These are phyloP conservation scores for Holacanthus passer DNA, from an alignment of 2,113 vertebrate genomes.

Conservation along the genomic window DNA sequence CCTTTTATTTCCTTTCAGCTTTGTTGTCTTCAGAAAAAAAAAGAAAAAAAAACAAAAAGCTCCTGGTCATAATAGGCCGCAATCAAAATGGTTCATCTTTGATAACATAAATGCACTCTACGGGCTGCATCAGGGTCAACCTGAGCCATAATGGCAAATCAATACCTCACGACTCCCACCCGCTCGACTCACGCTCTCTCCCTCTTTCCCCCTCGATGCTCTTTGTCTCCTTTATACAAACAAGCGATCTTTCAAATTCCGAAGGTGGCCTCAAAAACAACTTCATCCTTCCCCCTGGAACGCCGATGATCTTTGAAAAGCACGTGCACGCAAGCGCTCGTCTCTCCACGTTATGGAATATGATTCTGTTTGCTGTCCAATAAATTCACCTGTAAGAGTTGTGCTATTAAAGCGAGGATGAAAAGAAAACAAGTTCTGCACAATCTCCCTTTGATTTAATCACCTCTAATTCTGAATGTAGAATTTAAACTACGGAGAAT, in stretches of 20 bases:
- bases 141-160: conserved; percentile 63
- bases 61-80: conserved; percentile 16
- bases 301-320: conserved; percentile 47
- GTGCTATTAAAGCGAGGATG: not conserved
- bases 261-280: conserved; percentile 46
- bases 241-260: conserved; percentile 56
- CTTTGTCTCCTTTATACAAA: conserved; percentile 50
- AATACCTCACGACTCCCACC: conserved; percentile 52
- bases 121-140: conserved; percentile 44
- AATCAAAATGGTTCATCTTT: conserved; percentile 41
- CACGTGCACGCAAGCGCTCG: conserved; percentile 8
- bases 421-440: not conserved
- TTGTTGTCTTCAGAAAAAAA: not conserved
- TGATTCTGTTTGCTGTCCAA: conserved; percentile 43
- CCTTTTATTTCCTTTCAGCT: conserved; percentile 20
- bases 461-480: conserved; percentile 1
- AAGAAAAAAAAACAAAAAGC: not conserved
- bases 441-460: conserved; percentile 11
- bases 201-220: not conserved
- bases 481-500: not conserved
- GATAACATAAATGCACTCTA: conserved; percentile 40
- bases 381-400: conserved; percentile 37
- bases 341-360: conserved; percentile 41
- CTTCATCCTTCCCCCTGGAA: conserved; percentile 33
- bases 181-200: conserved; percentile 12